phyloP scores from a whole-genome alignment of 2,797 vertebrate species.

The Lacerta agilis region DNA sequence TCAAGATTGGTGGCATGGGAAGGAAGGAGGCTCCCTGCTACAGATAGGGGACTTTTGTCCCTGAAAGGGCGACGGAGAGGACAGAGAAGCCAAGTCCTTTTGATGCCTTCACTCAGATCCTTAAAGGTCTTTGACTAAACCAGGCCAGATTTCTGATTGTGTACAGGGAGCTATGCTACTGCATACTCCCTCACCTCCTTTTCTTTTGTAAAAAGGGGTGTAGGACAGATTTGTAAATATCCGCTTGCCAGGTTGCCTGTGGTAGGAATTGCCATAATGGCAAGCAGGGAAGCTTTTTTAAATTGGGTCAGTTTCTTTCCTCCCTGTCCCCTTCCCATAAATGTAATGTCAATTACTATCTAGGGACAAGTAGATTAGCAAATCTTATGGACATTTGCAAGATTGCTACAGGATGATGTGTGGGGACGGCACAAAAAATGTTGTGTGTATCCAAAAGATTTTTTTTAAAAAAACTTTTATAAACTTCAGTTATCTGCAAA shows the following conservation, averaged over 20 bases:
- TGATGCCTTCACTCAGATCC: no score
- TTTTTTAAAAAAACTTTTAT: background rate
- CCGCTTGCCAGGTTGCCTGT: background rate
- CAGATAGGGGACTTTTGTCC: background rate
- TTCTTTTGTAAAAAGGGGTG: background rate
- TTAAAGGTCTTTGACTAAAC: background rate
- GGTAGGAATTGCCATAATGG: background rate
- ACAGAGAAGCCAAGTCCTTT: background rate
- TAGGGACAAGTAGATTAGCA: background rate
- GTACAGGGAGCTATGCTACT: rapidly evolving
- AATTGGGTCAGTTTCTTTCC: background rate
- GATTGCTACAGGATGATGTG: background rate
- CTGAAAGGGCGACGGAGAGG: background rate
- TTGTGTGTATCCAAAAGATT: background rate
- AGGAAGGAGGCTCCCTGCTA: background rate
- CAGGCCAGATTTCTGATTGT: background rate
- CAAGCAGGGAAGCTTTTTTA: background rate
- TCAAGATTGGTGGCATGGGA: background rate
- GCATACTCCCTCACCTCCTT: background rate
- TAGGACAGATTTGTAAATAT: background rate
- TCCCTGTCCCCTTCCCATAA: background rate
- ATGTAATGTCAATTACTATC: background rate
- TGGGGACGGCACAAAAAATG: background rate
- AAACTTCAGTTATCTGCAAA: background rate
- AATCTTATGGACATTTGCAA: background rate